Conservation (phyloP, 2,888 invertebrate genomes). For the Leucophenga maculata region DNA sequence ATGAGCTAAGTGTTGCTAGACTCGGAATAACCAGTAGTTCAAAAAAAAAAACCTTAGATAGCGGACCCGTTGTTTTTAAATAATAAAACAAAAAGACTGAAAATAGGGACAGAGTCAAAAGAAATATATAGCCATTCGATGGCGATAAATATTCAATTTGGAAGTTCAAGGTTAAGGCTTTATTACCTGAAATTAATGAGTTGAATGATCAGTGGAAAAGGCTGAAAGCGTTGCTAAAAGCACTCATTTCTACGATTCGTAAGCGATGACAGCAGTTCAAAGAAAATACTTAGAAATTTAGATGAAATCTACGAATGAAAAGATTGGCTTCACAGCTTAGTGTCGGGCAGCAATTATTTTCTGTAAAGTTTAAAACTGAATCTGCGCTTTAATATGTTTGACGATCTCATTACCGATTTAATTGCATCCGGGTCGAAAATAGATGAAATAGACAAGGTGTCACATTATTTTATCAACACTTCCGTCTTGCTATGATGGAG, state of each 20-base stretch:
- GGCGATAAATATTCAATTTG: conserved; percentile 9
- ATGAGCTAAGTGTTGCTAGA: too few relatives aligned
- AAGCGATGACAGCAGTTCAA: conserved; percentile 30
- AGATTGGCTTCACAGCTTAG: too few relatives aligned
- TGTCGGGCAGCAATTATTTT: conserved; percentile 34
- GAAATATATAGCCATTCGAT: neutral
- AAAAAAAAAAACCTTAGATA: too few relatives aligned
- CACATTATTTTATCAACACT: too few relatives aligned
- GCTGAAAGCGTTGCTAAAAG: conserved; percentile 35
- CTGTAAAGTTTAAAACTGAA: conserved; percentile 36
- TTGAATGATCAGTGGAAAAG: conserved; percentile 28
- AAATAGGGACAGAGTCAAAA: too few relatives aligned
- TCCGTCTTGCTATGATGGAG: conserved; percentile 49
- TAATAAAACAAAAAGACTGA: too few relatives aligned
- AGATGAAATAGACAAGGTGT: conserved; percentile 65
- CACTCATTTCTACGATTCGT: conserved; percentile 38
- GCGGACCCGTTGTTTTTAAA: too few relatives aligned
- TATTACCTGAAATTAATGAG: conserved; percentile 1
- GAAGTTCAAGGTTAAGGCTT: neutral
- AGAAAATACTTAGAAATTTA: conserved; percentile 37
- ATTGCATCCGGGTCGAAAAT: conserved; percentile 58
- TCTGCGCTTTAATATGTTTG: neutral
- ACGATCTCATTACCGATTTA: neutral
- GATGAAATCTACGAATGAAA: too few relatives aligned
- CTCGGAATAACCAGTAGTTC: too few relatives aligned